Evolutionary conservation across 2,113 vertebrate species (phyloP).

Genomic region (Fregetta grallaria): DNA sequence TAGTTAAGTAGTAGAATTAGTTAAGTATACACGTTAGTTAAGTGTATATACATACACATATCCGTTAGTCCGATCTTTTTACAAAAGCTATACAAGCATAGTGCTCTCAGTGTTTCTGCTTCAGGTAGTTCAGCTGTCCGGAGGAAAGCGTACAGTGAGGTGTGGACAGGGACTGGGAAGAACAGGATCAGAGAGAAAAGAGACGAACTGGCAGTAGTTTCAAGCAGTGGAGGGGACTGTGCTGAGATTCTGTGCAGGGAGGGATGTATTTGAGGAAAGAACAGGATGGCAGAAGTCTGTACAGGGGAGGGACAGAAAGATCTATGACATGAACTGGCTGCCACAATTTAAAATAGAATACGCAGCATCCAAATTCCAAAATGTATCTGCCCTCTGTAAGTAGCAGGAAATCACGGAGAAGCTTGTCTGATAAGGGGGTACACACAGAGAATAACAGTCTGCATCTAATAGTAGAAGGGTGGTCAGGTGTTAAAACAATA

Average conservation of each 20-base stretch:
- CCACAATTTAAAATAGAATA: neutral
- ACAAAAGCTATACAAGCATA: neutral
- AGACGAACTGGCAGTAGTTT: neutral
- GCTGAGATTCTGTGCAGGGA: neutral
- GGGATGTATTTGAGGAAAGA: neutral
- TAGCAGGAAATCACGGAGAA: neutral
- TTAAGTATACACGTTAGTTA: neutral
- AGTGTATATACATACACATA: neutral
- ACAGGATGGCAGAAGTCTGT: neutral
- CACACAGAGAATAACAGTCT: accelerated
- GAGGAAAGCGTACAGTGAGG: neutral
- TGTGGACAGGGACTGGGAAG: neutral
- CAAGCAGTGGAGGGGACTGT: neutral
- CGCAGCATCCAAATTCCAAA: neutral
- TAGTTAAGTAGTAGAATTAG: neutral
- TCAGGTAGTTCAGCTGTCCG: neutral
- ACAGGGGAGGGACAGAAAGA: neutral
- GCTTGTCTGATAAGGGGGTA: neutral
- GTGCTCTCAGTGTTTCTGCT: neutral
- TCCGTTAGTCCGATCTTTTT: neutral
- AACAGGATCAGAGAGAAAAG: neutral
- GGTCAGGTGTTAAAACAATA: neutral
- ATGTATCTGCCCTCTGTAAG: neutral
- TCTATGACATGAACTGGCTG: neutral
- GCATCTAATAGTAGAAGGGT: neutral